Percentiles rank a stretch among this genome's conserved stretches.
These are phyloP conservation scores for Chinchilla lanigera DNA, from an alignment of 2,113 vertebrate species.

Conservation along the genomic window DNA sequence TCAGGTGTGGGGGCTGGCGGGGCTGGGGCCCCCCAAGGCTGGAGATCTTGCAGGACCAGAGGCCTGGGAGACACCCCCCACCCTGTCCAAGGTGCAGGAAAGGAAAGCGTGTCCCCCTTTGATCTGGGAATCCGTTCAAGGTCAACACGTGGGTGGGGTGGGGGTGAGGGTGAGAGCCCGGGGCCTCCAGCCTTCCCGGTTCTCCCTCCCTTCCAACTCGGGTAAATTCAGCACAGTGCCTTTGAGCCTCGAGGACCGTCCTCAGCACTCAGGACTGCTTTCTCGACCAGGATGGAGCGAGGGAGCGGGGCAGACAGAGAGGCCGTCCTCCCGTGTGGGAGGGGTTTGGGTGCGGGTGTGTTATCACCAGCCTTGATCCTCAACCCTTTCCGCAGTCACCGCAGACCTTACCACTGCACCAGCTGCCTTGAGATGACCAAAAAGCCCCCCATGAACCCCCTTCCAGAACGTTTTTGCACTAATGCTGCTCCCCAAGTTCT, in stretches of 20 bases:
- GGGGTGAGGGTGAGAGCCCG: not conserved
- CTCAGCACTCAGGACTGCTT: not conserved
- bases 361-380: not conserved
- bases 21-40: not conserved
- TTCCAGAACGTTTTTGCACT: conserved; percentile 75
- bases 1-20: not conserved
- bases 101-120: conserved; percentile 28
- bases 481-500: conserved; percentile 54
- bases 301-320: not conserved
- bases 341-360: not conserved
- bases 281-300: not conserved
- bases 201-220: not conserved
- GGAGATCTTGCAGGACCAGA: not conserved
- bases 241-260: conserved; percentile 59
- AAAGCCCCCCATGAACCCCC: conserved; percentile 42
- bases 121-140: not conserved
- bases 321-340: not conserved
- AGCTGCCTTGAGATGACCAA: conserved; percentile 75
- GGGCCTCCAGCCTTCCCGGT: not conserved
- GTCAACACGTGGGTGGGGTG: not conserved
- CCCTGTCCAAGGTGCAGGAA: not conserved
- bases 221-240: conserved; percentile 72
- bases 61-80: not conserved
- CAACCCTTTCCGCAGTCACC: conserved; percentile 23
- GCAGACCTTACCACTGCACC: conserved; percentile 65